A percentile compares a stretch with the other conserved stretches of the same genome.
phyloP scores from a whole-genome alignment of 2,888 invertebrate genomes.

The Drosophila lutescens region DNA sequence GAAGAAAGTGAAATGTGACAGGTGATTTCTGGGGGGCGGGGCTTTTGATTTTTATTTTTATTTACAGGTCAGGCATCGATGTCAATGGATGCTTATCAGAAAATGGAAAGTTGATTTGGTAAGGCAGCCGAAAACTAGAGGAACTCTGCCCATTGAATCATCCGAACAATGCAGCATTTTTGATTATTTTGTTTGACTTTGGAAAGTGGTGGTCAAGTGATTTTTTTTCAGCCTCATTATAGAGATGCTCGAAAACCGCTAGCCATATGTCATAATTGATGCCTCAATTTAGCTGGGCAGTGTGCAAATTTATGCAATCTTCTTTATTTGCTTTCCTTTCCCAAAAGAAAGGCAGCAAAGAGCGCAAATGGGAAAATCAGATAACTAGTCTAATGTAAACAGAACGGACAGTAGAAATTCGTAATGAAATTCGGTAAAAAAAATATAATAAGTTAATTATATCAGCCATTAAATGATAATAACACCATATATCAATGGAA shows the following conservation, averaged over 20 bases:
- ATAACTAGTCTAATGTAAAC: constrained; percentile 26
- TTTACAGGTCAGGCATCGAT: constrained; percentile 31
- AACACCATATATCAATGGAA: no score
- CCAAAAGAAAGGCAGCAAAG: constrained; percentile 12
- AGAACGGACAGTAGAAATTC: constrained; percentile 8
- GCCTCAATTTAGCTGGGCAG: constrained; percentile 22
- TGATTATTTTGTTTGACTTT: constrained; percentile 33
- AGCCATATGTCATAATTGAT: constrained; percentile 59
- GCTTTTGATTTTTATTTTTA: background rate
- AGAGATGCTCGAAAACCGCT: constrained; percentile 12
- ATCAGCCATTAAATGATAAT: no score
- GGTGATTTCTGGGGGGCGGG: constrained; percentile 13
- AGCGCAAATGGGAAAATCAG: constrained; percentile 2
- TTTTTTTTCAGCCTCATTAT: constrained; percentile 14
- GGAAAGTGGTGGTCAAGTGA: constrained; percentile 40
- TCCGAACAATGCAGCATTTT: constrained; percentile 38
- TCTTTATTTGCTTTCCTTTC: constrained; percentile 5
- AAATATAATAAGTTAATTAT: background rate
- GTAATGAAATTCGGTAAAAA: background rate
- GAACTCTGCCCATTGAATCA: constrained; percentile 37
- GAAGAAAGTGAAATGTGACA: constrained; percentile 75
- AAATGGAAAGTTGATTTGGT: constrained; percentile 68
- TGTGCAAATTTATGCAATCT: constrained; percentile 63
- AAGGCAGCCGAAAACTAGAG: constrained; percentile 40
- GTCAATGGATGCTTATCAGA: constrained; percentile 63